A percentile compares a stretch with the other conserved stretches of the same genome.
Evolutionary conservation across 2,797 vertebrate genomes (phyloP).

Genomic region (Staurois parvus): DNA sequence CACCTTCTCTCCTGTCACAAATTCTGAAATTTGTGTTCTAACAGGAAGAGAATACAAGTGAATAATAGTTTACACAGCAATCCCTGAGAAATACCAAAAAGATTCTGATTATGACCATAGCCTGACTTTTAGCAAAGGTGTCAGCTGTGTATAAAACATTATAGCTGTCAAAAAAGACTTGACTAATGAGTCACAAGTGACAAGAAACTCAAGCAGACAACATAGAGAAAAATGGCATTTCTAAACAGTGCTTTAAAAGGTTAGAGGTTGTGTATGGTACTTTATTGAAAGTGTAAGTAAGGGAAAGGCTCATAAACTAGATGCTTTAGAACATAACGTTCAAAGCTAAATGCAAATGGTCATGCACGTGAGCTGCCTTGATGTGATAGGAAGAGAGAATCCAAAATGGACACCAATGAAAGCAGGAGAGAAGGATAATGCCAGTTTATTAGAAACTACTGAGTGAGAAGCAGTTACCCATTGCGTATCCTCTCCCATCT

Average conservation of each 20-base stretch:
- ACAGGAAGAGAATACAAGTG: too few species aligned
- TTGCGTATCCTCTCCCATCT: constrained; percentile 73
- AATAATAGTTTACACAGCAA: too few species aligned
- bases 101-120: too few species aligned
- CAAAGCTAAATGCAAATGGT: constrained; percentile 30
- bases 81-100: too few species aligned
- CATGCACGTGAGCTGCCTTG: constrained; percentile 28
- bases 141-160: too few species aligned
- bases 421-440: constrained; percentile 66
- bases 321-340: constrained; percentile 26
- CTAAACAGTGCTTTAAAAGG: background rate
- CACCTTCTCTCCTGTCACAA: too few species aligned
- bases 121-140: too few species aligned
- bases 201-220: constrained; percentile 16
- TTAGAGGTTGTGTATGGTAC: background rate
- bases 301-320: constrained; percentile 18
- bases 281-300: background rate
- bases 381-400: rapidly evolving
- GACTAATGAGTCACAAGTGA: background rate
- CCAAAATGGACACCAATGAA: constrained; percentile 62
- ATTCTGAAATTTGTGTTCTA: too few species aligned
- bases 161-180: too few species aligned
- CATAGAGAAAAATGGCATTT: constrained; percentile 18
- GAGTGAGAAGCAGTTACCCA: constrained; percentile 72
- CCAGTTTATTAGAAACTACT: constrained; percentile 45